Evolutionary conservation across 2,888 invertebrate genomes (phyloP), one percentile per base, ranked within the genome.

Genomic region (Pogonocherus hispidulus): DNA sequence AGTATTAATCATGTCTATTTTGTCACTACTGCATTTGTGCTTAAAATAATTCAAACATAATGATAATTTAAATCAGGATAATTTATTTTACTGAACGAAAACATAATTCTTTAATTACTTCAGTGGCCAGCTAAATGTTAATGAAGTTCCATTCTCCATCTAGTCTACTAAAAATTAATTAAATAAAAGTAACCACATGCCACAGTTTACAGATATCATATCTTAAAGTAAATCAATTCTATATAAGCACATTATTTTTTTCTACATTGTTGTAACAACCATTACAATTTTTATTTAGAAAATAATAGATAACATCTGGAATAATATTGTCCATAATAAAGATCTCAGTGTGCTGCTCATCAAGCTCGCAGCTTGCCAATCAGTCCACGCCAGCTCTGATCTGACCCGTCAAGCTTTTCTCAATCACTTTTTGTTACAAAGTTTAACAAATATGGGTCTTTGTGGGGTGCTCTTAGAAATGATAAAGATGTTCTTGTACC

Each of bases 281-380:
- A 59, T n/a, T 32, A 78, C 72, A 70, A 74, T 73, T 67, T 73
- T 74, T 55, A 73, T 71, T 51, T 76, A 69, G 23, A 54, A 56
- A 65, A 68, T 66, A 67, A 67, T 63, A 69, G 71, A 71, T 73
- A 74, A 69, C 27, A 75, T 72, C 63, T 47, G 66, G 66, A 71
- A 71, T 68, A 69, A 71, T 68, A 66, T 56, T 54, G 41, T 60
- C 63, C 59, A 80, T 83, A 84, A 85, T 85, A 83, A 84, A 85
- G 85, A 83, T 84, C 84, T 84, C 83, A 82, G 82, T 82, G 78
- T 81, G 82, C 71, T 74, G 73, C 79, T 79, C 83, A 83, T 84
- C 83, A 83, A 78, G 79, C 78, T 80, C 84, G 78, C 84, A 84
- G 84, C 85, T 83, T 85, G 84, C 84, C 83, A 83, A 85, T 85